A percentile compares a stretch with the other conserved stretches of the same genome.
phyloP scores from a whole-genome alignment of 2,888 invertebrate species.

The Harpagoxenus sublaevis region DNA sequence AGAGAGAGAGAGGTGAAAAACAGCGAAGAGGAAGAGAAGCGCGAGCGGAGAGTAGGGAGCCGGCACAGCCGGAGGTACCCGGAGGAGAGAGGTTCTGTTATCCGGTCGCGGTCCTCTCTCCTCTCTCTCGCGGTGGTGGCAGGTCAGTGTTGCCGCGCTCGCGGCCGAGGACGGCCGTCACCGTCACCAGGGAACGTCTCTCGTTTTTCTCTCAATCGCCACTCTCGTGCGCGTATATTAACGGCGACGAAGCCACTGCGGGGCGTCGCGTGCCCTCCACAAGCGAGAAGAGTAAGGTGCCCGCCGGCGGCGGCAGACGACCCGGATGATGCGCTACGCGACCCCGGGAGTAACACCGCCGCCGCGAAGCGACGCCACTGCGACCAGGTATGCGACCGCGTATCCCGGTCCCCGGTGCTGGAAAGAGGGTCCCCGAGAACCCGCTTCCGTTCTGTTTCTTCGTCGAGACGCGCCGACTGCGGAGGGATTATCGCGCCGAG shows the following conservation, averaged over 20 bases:
- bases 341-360: slow-evolving; percentile 44
- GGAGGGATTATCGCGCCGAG: slow-evolving; percentile 15
- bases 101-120: slow-evolving; percentile 75
- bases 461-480: slow-evolving; percentile 14
- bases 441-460: slow-evolving; percentile 36
- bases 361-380: slow-evolving; percentile 52
- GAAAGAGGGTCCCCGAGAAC: neutral
- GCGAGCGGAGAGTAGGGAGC: slow-evolving; percentile 60
- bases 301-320: slow-evolving; percentile 45
- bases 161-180: slow-evolving; percentile 72
- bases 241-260: neutral
- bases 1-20: slow-evolving; percentile 45
- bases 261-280: slow-evolving; percentile 33
- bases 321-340: slow-evolving; percentile 39
- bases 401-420: neutral
- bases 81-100: slow-evolving; percentile 74
- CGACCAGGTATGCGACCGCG: slow-evolving; percentile 46
- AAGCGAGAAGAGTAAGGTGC: slow-evolving; percentile 27
- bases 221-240: neutral
- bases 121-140: slow-evolving; percentile 78
- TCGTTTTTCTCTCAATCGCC: slow-evolving; percentile 12
- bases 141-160: slow-evolving; percentile 83
- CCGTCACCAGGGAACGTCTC: neutral
- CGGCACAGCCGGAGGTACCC: slow-evolving; percentile 44
- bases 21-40: slow-evolving; percentile 56